A percentile compares a stretch with the other conserved stretches of the same genome.
Evolutionary conservation across 2,888 invertebrate species (phyloP).

Genomic region (Nowickia ferox): DNA sequence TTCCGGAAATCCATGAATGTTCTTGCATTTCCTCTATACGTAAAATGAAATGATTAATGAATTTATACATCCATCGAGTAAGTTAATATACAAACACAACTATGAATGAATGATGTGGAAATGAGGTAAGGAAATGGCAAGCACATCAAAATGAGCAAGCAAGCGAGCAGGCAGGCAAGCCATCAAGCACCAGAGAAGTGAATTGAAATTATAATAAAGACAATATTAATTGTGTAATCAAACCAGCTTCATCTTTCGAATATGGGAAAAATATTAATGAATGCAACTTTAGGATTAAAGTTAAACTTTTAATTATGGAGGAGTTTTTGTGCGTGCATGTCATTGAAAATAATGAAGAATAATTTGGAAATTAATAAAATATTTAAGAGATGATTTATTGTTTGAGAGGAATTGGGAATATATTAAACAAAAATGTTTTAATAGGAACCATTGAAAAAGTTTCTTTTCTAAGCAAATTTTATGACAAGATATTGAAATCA

Average conservation of each 20-base stretch:
- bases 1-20: conserved; percentile 43
- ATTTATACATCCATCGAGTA: conserved; percentile 29
- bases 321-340: background rate
- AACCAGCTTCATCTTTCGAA: conserved; percentile 18
- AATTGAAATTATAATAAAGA: conserved; percentile 21
- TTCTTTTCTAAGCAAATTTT: too few relatives aligned
- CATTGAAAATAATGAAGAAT: too few relatives aligned
- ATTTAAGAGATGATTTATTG: background rate
- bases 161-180: too few relatives aligned
- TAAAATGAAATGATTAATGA: conserved; percentile 50
- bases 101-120: conserved; percentile 14
- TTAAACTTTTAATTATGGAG: conserved; percentile 8
- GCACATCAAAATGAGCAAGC: background rate
- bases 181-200: background rate
- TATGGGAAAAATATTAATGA: conserved; percentile 26
- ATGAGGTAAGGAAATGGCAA: background rate
- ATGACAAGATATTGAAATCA: too few relatives aligned
- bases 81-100: conserved; percentile 20
- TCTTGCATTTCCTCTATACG: conserved; percentile 3
- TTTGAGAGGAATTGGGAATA: too few relatives aligned
- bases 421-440: too few relatives aligned
- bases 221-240: conserved; percentile 45
- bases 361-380: too few relatives aligned
- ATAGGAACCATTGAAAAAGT: too few relatives aligned
- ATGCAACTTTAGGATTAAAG: conserved; percentile 35